These are phyloP conservation scores for Aegithalos caudatus DNA, from an alignment of 2,113 vertebrate species.

Conservation along the genomic window DNA sequence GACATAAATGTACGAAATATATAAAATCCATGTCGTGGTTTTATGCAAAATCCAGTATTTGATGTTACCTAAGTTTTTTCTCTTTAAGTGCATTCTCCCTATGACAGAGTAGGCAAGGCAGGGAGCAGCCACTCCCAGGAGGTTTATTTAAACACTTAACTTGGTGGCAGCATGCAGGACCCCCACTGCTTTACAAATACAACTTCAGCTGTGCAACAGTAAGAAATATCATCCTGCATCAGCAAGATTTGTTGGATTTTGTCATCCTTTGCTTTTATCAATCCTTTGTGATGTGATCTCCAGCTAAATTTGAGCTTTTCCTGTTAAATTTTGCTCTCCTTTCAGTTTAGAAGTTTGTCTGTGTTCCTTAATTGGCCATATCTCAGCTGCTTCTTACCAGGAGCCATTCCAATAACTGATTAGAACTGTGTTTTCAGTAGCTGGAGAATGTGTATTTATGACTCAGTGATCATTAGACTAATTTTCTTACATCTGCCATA, in stretches of 20 bases:
- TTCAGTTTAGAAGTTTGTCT: neutral
- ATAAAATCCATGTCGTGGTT: neutral
- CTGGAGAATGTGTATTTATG: neutral
- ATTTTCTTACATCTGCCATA: neutral
- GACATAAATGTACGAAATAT: neutral
- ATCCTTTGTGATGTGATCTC: neutral
- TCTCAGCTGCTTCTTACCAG: neutral
- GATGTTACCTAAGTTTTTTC: neutral
- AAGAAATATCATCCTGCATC: neutral
- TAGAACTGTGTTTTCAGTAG: neutral
- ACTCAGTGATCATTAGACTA: neutral
- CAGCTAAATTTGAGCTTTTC: neutral
- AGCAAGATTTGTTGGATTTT: neutral
- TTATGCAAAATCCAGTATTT: neutral
- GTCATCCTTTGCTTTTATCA: neutral
- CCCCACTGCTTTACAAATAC: neutral
- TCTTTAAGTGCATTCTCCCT: neutral
- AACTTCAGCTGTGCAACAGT: neutral
- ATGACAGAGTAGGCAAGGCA: neutral
- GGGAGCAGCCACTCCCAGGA: neutral
- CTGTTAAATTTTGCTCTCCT: neutral
- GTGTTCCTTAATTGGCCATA: neutral
- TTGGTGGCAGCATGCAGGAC: neutral
- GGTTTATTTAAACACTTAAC: neutral
- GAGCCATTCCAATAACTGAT: neutral